Evolutionary conservation across 2,797 vertebrate genomes (phyloP), one percentile per base, ranked within the genome.

Genomic region (Tapirus indicus): DNA sequence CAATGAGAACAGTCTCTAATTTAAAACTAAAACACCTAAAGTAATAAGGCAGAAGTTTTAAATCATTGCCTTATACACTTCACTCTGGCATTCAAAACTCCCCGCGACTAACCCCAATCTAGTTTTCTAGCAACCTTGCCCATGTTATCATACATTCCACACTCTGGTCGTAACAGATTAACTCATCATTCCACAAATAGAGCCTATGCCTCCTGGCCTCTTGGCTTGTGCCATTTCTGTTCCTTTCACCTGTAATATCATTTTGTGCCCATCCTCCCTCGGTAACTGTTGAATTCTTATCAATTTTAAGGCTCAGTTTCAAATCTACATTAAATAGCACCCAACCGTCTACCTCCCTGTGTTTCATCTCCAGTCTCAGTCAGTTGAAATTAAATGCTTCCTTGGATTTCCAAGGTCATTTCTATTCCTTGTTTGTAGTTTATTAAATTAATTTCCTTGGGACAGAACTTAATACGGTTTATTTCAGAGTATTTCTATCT

Each of bases 351-450:
- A 69, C 4, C 47, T 54, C 14, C 6, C 91, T 35, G 47, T 35
- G 38, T 68, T 10, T 10, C 17, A 25, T 13, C 5, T 11, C n/a
- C 14, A 88, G 5, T 4, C 38, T 87, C n/a, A 82, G 35, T 52
- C 27, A 83, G 47, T 13, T 91, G 52, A 94, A 95, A 52, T 79
- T 60, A 83, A 92, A 58, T 64, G 21, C 29, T 80, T 66, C 49
- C 8, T 56, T 94, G 66, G n/a, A 32, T 74, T 94, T 94, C n/a
- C 47, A 74, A 41, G 74, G 71, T 64, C 58, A 95, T 92, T 93
- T 94, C 10, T 84, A 69, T 47, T 84, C 12, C 16, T 89, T 92
- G 32, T 82, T 92, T 97, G 11, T 84, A 91, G 66, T 25, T 87
- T 94, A 86, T 7, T 85, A 83, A 77, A 38, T 66, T 88, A 80